Percentiles rank a stretch among this genome's conserved stretches.
phyloP scores from a whole-genome alignment of 2,888 invertebrate species.

The Psococerastis gibbosa region DNA sequence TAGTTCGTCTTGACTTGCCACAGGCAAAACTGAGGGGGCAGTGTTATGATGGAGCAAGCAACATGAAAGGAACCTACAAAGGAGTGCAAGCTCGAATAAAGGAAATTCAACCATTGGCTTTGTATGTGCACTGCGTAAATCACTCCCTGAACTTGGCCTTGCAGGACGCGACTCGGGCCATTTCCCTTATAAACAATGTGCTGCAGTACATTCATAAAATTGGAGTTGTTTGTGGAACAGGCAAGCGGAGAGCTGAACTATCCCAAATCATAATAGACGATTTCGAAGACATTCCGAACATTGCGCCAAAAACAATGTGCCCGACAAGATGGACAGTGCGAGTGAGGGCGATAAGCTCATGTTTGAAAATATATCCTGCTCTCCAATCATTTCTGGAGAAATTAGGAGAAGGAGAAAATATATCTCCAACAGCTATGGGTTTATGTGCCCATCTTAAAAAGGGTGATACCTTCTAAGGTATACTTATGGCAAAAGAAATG shows the following conservation, averaged over 20 bases:
- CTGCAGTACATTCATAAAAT: background rate
- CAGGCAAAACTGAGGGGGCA: slow-evolving; percentile 11
- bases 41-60: slow-evolving; percentile 11
- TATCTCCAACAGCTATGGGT: too few relatives aligned
- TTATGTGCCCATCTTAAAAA: too few relatives aligned
- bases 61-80: slow-evolving; percentile 8
- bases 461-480: too few relatives aligned
- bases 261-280: background rate
- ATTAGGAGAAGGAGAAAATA: too few relatives aligned
- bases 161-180: too few relatives aligned
- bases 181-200: background rate
- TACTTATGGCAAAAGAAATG: background rate
- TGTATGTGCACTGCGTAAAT: slow-evolving; percentile 11
- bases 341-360: background rate
- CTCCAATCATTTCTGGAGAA: too few relatives aligned
- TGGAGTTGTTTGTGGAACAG: background rate
- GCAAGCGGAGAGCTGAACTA: background rate
- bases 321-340: background rate
- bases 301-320: background rate
- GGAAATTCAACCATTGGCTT: slow-evolving; percentile 9
- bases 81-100: slow-evolving; percentile 12
- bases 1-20: background rate
- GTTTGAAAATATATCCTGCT: background rate
- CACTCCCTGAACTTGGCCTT: slow-evolving; percentile 12
- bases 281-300: background rate